Evolutionary conservation across 2,888 invertebrate species (phyloP), one percentile per base, ranked within the genome.

Genomic region (Rhaphigaster nebulosa): DNA sequence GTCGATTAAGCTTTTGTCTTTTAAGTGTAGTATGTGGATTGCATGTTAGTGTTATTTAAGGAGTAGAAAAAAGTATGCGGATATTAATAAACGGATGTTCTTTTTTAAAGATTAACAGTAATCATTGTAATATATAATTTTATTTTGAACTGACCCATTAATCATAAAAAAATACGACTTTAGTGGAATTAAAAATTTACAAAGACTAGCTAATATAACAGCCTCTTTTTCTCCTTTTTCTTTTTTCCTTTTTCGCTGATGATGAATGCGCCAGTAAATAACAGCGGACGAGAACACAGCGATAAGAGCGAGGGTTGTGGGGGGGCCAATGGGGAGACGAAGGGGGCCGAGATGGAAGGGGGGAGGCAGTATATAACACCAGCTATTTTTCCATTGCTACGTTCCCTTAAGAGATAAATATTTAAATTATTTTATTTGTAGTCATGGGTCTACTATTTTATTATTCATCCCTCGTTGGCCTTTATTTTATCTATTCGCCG

Each of bases 341-440:
- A n/a, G n/a, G n/a, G n/a, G 45, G 45, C 10, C 10, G 45, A 10
- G 45, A 20, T 52, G 52, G 52, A 20, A 12, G 18, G 34, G 70
- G 23, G 70, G 38, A 38, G 70, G 70, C 70, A 76, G 34, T 76
- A 76, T 76, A 76, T 76, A 76, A 76, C 65, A 60, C 65, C 65
- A 8, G 70, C 70, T 76, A 76, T 76, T 76, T 76, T 76, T 76
- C 70, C 70, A 65, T 65, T 65, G 10, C 65, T 65, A 65, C 65
- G 34, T 76, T 76, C 70, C 10, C 70, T 76, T 76, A 76, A 76
- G 70, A 76, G 70, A 76, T 76, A 76, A 76, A 76, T 76, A 76
- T 76, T 76, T 76, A 76, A 76, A 76, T 76, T 76, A 76, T 76
- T 76, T 76, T 76, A 76, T 76, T 76, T 76, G 70, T 76, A 76